Conservation (phyloP, 1,140 invertebrate species). For the Diorhabda carinulata region DNA sequence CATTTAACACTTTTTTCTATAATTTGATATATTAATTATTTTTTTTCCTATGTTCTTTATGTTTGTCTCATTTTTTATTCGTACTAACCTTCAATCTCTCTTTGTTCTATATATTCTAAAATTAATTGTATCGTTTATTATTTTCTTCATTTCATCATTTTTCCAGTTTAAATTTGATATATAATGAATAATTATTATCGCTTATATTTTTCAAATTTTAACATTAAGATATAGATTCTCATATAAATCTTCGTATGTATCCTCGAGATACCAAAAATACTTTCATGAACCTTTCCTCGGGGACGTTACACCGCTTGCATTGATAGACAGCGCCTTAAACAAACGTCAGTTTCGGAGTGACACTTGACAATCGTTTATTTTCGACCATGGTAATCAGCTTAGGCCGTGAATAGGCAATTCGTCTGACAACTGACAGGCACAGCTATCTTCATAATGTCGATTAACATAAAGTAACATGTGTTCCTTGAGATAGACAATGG, state of each 20-base stretch:
- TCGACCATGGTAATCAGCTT: slow-evolving; percentile 14
- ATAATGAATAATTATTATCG: too few species aligned
- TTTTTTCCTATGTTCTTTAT: too few species aligned
- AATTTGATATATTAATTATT: too few species aligned
- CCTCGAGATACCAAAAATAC: slow-evolving; percentile 1
- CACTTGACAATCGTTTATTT: slow-evolving; percentile 19
- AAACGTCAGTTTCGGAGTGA: slow-evolving; percentile 18
- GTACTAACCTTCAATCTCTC: too few species aligned
- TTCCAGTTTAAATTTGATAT: too few species aligned
- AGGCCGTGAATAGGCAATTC: slow-evolving; percentile 18
- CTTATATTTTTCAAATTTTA: too few species aligned
- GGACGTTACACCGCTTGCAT: slow-evolving; percentile 7
- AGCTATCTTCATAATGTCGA: slow-evolving; percentile 19
- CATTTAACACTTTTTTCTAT: too few species aligned
- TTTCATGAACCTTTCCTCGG: neutral
- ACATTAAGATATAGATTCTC: too few species aligned
- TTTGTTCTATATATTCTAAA: too few species aligned
- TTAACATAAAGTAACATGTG: slow-evolving; percentile 20
- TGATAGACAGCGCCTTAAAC: slow-evolving; percentile 19
- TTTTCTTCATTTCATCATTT: too few species aligned
- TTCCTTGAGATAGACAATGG: slow-evolving; percentile 15
- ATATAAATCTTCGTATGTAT: neutral
- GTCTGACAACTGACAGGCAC: slow-evolving; percentile 12
- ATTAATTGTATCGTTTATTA: too few species aligned
- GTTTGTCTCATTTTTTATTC: too few species aligned